Base-by-base conservation (phyloP, 1,140 invertebrate genomes). In the Octopus sinensis region DNA sequence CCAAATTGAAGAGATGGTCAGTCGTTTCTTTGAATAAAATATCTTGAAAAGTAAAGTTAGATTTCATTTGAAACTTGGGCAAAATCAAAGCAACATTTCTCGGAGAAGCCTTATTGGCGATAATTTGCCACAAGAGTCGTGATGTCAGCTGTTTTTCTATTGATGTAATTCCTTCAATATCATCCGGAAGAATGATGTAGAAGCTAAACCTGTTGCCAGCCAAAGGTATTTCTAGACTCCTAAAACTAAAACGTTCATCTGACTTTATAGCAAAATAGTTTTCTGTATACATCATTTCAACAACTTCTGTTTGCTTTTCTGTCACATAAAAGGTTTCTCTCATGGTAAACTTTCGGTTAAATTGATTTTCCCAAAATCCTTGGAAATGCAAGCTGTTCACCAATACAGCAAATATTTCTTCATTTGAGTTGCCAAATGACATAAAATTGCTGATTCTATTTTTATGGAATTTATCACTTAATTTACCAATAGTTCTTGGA, bases 361-460 rank as follows among this genome's bases (percentile, higher is more conserved):
- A 96, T 76, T 93, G 92, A 53, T 92, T 91, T 80, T 94, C 92
- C 95, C 95, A 96, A 80, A 92, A 92, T 9, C 93, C 95, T 84
- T 93, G 94, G 81, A 96, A 96, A 83, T 96, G 96, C 5, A 95
- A 87, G 0, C 94, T 94, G 84, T 94, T 95, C 7, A 94, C 94
- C 13, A 96, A 87, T 17, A 95, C 92, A 9, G 95, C 88, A n/a
- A 90, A 92, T 0, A 43, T 43, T 43, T 43, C 30, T 43, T 43
- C 30, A 43, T 43, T 43, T 43, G 30, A 0, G 30, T 43, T 43
- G 30, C 30, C 30, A 43, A 43, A 43, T 43, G 30, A 43, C 30
- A 43, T 43, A 43, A 43, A 43, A 43, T 43, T 43, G 30, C 30
- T 43, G 30, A 43, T 43, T 43, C 30, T 43, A 43, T 43, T 43